Base-by-base conservation (phyloP, 2,888 invertebrate species). In the Caenorhabditis sp. region DNA sequence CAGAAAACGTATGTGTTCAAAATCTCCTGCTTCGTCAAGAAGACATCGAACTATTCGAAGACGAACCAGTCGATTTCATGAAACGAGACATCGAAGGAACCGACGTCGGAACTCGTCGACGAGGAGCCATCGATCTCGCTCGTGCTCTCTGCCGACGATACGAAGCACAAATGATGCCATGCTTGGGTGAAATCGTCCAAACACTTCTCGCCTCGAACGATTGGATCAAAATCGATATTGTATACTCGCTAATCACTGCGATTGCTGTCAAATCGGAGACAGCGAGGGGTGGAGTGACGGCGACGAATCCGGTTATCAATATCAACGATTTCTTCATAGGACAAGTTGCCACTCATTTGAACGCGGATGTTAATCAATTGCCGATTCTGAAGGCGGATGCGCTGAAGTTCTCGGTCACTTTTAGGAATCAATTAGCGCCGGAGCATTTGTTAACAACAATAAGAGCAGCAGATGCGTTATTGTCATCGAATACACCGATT, bases 51-150 rank as follows among this genome's bases (percentile, higher is more conserved):
- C 89, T 96, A 56, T 99, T 99, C 89, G 95, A 96, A 89, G 97
- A 97, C 88, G 97, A 97, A 88, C 94, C 99, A 0, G 96, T 99
- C 87, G 99, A 99, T 89, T 97, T 95, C 88, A 95, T 95, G 74
- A 91, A 95, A 3, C 91, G 95, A 36, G 99, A 99, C 89, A 95
- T 99, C 76, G 99, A 99, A 90, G 81, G 82, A 62, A 77, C 87
- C 10, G 99, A 99, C 89, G 93, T 96, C 73, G 97, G 97, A 89
- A 99, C 99, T 0, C 91, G 99, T 61, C 91, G 99, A 26, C 91
- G 97, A 76, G 94, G 99, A 26, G 97, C 97, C 57, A 96, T 97
- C 90, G 97, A 99, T 90, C 91, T 99, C 64, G 97, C 99, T 25
- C 93, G 93, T 88, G 93, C 95, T 0, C 90, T 99, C 1, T 93